phyloP scores from a whole-genome alignment of 2,888 invertebrate species.

The Allolobophora icterica region DNA sequence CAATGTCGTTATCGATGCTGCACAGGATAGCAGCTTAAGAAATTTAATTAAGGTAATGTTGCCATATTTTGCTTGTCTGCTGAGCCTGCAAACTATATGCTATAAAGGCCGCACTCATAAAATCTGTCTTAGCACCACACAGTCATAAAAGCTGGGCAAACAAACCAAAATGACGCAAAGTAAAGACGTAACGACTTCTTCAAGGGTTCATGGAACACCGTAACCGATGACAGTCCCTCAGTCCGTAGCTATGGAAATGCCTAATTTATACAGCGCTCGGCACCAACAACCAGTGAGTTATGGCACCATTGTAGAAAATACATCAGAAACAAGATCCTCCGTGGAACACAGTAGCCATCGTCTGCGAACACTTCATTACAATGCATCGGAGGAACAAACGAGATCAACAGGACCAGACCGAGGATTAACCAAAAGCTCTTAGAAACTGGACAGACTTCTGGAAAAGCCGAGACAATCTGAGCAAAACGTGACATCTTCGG shows the following conservation, averaged over 20 bases:
- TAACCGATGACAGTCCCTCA: neutral
- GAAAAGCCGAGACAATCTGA: conserved; percentile 1
- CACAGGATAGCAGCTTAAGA: neutral
- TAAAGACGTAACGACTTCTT: neutral
- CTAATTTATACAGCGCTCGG: neutral
- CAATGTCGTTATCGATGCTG: neutral
- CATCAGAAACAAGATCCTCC: neutral
- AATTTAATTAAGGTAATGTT: too few relatives aligned
- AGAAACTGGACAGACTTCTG: neutral
- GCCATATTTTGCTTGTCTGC: neutral
- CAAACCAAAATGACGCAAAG: neutral
- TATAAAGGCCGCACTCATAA: neutral
- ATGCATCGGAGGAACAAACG: neutral
- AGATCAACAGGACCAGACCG: neutral
- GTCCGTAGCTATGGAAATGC: conserved; percentile 1
- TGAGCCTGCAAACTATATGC: neutral
- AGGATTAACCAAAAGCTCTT: neutral
- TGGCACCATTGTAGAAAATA: neutral
- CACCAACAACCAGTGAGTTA: neutral
- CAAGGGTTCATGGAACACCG: neutral
- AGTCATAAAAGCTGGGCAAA: neutral
- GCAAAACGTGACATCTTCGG: neutral
- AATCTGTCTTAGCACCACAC: neutral
- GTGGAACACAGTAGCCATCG: neutral
- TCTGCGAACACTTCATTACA: conserved; percentile 8